Base-by-base conservation (phyloP, 2,888 invertebrate genomes). In the Netelia fuscicornis region DNA sequence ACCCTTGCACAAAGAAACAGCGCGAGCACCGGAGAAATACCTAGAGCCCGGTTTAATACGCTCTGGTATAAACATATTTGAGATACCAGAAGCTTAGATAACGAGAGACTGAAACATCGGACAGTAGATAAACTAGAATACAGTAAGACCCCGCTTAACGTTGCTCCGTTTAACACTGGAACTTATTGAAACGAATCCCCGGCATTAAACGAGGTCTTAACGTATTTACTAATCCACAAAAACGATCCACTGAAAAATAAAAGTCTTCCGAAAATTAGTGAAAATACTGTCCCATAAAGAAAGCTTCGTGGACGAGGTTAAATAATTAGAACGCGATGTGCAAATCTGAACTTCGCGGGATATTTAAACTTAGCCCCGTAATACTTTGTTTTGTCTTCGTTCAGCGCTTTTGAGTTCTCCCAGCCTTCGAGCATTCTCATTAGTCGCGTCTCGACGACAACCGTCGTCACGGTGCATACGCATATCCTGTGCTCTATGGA, bases 331-430 rank as follows among this genome's bases (percentile, higher is more conserved):
- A 13, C 48, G 48, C 10, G 13, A 48, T 48, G 48, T 48, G 48
- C 48, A 48, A 48, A 48, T 48, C 13, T 48, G 10, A 48, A 48
- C 11, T 48, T 48, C 48, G 13, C 48, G 13, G 48, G 48, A 13
- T 10, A 13, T 10, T 48, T 48, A 48, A 10, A 13, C 48, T 13
- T 48, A 30, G 68, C 44, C 60, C 68, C 23, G 20, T 30, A 65
- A 48, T 60, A 83, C 30, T 79, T 75, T 70, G 30, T 74, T 83
- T 79, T 74, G 74, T 83, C 83, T 68, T 68, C 68, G 83, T 83
- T 75, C 62, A 78, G 74, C 78, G 74, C 74, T 83, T 56, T 74
- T 42, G 74, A 83, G 78, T 74, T 74, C 60, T 9, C 68, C 68
- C 30, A 68, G 30, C 54, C 62, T 30, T 20, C 30, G 56, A 37